Evolutionary conservation across 1,140 invertebrate species (phyloP).

Genomic region (Ceratitis capitata): DNA sequence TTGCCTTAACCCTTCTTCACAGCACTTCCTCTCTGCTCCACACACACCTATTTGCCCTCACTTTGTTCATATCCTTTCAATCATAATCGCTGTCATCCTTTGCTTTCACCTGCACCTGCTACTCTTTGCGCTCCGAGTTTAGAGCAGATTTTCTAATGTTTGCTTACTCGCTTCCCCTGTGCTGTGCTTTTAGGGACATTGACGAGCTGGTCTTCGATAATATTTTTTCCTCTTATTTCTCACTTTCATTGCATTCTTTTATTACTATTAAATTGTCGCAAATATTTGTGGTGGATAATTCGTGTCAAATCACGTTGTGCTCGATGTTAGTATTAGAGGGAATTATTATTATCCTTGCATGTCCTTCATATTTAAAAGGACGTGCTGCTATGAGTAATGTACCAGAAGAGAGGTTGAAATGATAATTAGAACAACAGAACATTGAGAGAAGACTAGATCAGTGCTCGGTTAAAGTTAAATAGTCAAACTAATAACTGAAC

Average conservation of each 20-base stretch:
- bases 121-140: neutral
- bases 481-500: too few species aligned
- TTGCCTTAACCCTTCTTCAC: neutral
- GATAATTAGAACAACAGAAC: too few species aligned
- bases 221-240: neutral
- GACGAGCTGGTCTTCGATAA: neutral
- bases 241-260: neutral
- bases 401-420: too few species aligned
- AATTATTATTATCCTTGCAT: neutral
- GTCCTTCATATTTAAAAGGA: neutral
- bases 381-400: too few species aligned
- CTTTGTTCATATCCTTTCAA: slow-evolving; percentile 3
- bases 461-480: too few species aligned
- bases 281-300: slow-evolving; percentile 33
- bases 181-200: neutral
- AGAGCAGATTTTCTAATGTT: neutral
- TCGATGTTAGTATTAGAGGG: neutral
- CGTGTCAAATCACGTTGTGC: neutral
- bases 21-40: neutral
- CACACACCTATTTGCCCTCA: too few species aligned
- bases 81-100: slow-evolving; percentile 35
- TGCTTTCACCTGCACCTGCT: slow-evolving; percentile 9
- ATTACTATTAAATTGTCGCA: neutral
- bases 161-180: neutral
- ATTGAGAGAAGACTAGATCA: too few species aligned